phyloP scores from a whole-genome alignment of 2,888 invertebrate species.

The Rhodophaea formosa region DNA sequence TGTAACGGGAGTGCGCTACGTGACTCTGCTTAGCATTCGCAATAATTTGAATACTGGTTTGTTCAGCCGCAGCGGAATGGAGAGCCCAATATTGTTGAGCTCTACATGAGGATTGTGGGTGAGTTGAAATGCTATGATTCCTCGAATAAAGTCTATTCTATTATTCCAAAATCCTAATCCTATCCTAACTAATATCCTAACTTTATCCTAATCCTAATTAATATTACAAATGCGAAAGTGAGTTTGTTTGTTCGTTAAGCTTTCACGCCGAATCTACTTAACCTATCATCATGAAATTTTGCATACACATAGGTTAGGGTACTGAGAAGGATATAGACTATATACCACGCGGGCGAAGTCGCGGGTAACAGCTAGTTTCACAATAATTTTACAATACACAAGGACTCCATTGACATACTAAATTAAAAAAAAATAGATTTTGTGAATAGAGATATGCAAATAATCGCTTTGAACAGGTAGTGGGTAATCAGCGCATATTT shows the following conservation, averaged over 20 bases:
- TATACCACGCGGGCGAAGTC: no score
- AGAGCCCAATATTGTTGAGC: background rate
- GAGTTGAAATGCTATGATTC: background rate
- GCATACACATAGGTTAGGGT: no score
- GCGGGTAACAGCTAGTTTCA: no score
- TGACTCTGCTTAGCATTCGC: slow-evolving; percentile 1
- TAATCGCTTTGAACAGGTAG: slow-evolving; percentile 31
- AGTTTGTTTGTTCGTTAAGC: no score
- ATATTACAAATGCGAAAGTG: no score
- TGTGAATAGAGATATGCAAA: background rate
- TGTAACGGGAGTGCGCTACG: slow-evolving; percentile 8
- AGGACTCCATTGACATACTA: background rate
- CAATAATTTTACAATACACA: background rate
- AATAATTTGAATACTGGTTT: slow-evolving; percentile 7
- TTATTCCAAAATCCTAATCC: no score
- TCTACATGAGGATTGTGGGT: background rate
- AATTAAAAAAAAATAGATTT: background rate
- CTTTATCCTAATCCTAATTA: background rate
- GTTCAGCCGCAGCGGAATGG: background rate
- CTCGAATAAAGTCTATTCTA: no score
- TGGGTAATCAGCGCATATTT: slow-evolving; percentile 52
- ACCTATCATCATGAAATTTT: no score
- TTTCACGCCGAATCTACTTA: no score
- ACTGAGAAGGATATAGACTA: no score
- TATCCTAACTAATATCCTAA: no score